Evolutionary conservation across 2,113 vertebrate species (phyloP), one percentile per base, ranked within the genome.

Genomic region (Plecturocebus donacophilus): DNA sequence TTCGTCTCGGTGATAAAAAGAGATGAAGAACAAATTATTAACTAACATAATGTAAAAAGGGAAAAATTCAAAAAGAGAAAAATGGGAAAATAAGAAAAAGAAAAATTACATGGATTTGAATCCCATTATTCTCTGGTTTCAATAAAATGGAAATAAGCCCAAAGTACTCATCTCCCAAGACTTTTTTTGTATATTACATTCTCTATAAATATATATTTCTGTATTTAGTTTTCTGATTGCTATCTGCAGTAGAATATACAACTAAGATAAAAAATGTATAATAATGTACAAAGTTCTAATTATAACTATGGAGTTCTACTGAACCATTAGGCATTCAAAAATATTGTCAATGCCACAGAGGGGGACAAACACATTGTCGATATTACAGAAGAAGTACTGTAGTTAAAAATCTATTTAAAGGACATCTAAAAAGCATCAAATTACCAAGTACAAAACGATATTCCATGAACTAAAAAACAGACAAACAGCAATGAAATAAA

Each of bases 21-120:
- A 90, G 30, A 77, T n/a, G 5, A 92, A 86, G 66, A 76, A 96
- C 1, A 91, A 95, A 68, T 56, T 96, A 87, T 76, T 77, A 88
- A 58, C 42, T 77, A 88, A 58, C 42, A 87, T 52, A 23, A 86
- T 56, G 13, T 68, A 83, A 94, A 95, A 96, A 75, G 30, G 19
- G 68, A 84, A 27, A 83, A 75, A 54, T 81, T 70, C 27, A 90
- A 42, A 80, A 86, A 40, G 19, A 21, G 87, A 87, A 76, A 82
- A 68, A 90, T 42, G 49, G 13, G 5, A 52, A 77, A 66, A 42
- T 47, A 20, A 49, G 19, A 35, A 75, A 19, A 71, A 79, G 12
- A 90, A 47, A 83, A 91, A 87, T 52, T 21, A 86, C 13, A 9
- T 82, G 77, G 32, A 80, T 71, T 66, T 95, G 58, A 94, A 97